Evolutionary conservation across 2,797 vertebrate species (phyloP).

Genomic region (Sarcoramphus papa): DNA sequence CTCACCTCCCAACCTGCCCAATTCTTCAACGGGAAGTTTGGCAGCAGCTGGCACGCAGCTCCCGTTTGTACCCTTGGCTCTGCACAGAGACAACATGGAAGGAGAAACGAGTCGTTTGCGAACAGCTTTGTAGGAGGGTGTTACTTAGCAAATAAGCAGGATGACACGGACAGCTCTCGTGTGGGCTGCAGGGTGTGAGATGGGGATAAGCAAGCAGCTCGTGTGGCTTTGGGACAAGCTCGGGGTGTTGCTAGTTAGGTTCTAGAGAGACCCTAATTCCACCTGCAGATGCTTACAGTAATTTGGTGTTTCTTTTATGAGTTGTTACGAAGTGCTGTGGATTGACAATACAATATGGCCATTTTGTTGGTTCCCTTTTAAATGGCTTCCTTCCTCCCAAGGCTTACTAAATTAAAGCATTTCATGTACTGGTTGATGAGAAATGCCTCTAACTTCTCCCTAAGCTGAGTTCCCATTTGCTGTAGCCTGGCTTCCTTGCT

Average conservation of each 20-base stretch:
- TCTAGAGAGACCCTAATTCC: not conserved
- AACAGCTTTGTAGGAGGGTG: conserved; percentile 39
- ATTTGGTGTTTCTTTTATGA: not conserved
- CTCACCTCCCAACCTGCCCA: not conserved
- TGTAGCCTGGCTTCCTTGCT: not conserved
- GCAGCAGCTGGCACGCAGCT: not conserved
- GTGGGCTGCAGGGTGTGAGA: conserved; percentile 41
- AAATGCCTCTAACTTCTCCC: not conserved
- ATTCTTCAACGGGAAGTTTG: not conserved
- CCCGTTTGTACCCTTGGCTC: not conserved
- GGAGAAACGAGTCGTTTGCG: not conserved
- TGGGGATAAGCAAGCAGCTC: not conserved
- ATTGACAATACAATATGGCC: not conserved
- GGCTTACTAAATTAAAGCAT: not conserved
- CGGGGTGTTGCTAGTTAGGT: not conserved
- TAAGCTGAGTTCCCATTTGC: not conserved
- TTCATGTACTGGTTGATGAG: not conserved
- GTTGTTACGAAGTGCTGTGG: not conserved
- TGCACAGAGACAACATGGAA: not conserved
- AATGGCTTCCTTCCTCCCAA: not conserved
- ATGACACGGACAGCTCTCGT: not conserved
- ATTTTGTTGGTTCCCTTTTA: conserved; percentile 5
- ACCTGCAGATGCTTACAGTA: not conserved
- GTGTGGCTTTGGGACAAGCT: not conserved
- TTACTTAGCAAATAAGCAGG: conserved; percentile 6